A percentile compares a stretch with the other conserved stretches of the same genome.
These are phyloP conservation scores for Morone chrysops DNA, from an alignment of 2,113 vertebrate genomes.

Conservation along the genomic window DNA sequence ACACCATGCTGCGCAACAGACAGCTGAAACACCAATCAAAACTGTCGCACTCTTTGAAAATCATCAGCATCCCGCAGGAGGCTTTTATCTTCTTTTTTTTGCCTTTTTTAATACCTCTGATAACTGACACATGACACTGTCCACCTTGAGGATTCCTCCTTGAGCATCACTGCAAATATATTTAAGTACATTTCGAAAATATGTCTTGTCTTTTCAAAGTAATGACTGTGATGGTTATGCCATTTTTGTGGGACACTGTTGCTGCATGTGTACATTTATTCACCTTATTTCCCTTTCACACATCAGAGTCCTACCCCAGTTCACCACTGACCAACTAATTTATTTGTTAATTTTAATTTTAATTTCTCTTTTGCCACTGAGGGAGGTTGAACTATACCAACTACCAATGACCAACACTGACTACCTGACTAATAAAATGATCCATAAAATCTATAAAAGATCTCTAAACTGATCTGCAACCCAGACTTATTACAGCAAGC, in stretches of 20 bases:
- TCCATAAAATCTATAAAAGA: not conserved
- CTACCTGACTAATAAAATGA: not conserved
- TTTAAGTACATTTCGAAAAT: not conserved
- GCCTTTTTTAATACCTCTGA: slow-evolving; percentile 23
- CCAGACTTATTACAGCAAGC: not conserved
- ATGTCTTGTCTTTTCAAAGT: not conserved
- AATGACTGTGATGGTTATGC: not conserved
- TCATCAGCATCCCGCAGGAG: slow-evolving; percentile 35
- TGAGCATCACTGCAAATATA: not conserved
- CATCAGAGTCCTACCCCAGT: not conserved
- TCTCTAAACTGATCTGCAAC: not conserved
- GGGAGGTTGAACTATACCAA: not conserved
- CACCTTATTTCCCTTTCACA: not conserved
- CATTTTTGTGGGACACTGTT: not conserved
- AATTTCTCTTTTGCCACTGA: not conserved
- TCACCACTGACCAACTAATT: not conserved
- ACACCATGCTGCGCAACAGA: slow-evolving; percentile 56
- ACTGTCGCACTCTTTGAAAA: slow-evolving; percentile 69
- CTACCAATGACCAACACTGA: not conserved
- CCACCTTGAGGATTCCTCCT: slow-evolving; percentile 26
- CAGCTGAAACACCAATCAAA: slow-evolving; percentile 51
- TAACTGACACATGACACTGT: slow-evolving; percentile 26
- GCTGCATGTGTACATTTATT: not conserved
- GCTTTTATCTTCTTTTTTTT: slow-evolving; percentile 39
- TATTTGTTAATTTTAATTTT: not conserved